A percentile compares a stretch with the other conserved stretches of the same genome.
Evolutionary conservation across 2,113 vertebrate species (phyloP).

Genomic region (Aegotheles bennettii): DNA sequence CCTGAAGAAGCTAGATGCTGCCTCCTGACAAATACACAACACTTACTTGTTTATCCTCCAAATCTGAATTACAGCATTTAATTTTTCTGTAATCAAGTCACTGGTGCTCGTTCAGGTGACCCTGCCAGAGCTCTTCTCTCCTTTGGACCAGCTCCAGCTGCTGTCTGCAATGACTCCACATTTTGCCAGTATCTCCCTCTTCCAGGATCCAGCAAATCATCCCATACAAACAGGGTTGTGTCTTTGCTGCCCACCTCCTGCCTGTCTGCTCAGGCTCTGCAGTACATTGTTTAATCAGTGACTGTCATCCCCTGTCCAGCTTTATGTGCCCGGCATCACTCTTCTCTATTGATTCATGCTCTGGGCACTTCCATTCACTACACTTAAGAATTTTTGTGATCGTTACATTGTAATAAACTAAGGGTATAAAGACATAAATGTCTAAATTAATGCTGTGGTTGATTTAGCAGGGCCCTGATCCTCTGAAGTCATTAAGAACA

Average conservation of each 20-base stretch:
- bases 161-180: neutral
- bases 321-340: neutral
- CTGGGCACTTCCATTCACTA: neutral
- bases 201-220: neutral
- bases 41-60: neutral
- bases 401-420: neutral
- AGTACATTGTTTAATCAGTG: neutral
- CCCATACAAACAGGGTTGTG: neutral
- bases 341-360: neutral
- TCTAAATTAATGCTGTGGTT: neutral
- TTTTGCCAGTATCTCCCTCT: neutral
- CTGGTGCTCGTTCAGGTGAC: neutral
- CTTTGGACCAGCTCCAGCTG: neutral
- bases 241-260: neutral
- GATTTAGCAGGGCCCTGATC: neutral
- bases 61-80: neutral
- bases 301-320: neutral
- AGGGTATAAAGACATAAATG: neutral
- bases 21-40: neutral
- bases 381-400: neutral
- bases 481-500: neutral
- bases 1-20: neutral
- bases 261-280: neutral
- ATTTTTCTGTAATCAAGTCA: neutral
- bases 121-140: neutral